phyloP scores from a whole-genome alignment of 2,113 vertebrate species.

The Sceloporus undulatus region DNA sequence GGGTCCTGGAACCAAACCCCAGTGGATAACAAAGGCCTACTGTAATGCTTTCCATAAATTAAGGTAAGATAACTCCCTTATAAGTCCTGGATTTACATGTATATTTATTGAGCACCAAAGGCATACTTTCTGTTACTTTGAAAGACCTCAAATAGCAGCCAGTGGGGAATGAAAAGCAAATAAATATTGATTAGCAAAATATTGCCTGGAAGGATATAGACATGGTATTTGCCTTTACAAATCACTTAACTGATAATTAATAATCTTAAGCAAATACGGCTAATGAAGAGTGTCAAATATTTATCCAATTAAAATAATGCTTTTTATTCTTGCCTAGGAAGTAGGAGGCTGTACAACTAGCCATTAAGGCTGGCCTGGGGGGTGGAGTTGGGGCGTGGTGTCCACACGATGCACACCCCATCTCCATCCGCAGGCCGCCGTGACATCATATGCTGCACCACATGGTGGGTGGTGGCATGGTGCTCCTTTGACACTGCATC shows the following conservation, averaged over 20 bases:
- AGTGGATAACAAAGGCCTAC: too few relatives aligned
- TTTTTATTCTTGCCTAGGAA: neutral
- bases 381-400: too few relatives aligned
- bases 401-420: too few relatives aligned
- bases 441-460: too few relatives aligned
- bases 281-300: constrained; percentile 10
- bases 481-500: too few relatives aligned
- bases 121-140: neutral
- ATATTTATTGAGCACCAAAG: neutral
- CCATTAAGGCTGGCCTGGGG: too few relatives aligned
- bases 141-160: constrained; percentile 1
- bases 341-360: too few relatives aligned
- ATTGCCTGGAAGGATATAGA: constrained; percentile 19
- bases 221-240: constrained; percentile 8
- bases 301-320: constrained; percentile 5
- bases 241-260: constrained; percentile 19
- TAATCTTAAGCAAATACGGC: neutral
- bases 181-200: constrained; percentile 27
- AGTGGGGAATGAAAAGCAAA: constrained; percentile 22
- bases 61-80: neutral
- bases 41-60: neutral
- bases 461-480: too few relatives aligned
- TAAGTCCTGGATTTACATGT: neutral
- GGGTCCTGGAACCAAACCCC: too few relatives aligned
- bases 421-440: too few relatives aligned